Evolutionary conservation across 37 sponge, comb jelly and placozoan species (phyloP).

Genomic region (Ianthella basta): DNA sequence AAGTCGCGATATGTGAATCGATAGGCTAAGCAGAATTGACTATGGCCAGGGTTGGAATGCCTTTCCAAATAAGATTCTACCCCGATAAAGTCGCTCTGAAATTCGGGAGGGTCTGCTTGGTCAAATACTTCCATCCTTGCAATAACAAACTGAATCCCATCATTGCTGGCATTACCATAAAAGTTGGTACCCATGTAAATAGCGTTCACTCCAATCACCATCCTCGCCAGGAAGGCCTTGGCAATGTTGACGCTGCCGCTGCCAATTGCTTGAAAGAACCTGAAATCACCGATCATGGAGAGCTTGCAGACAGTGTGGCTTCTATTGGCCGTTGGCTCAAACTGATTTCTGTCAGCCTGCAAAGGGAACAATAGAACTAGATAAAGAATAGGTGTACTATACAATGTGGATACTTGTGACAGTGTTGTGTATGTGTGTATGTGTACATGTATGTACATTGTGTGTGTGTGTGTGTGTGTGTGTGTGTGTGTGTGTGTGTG

Average conservation of each 20-base stretch:
- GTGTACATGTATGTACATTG: no score
- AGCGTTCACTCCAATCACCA: background rate
- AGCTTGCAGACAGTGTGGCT: conserved; percentile 49
- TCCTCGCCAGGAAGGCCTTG: conserved; percentile 8
- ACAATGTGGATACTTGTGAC: no score
- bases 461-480: no score
- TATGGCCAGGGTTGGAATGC: conserved; percentile 58
- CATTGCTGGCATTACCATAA: conserved; percentile 12
- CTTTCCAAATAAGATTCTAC: conserved; percentile 77
- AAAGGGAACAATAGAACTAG: background rate
- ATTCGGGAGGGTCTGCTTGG: conserved; percentile 9
- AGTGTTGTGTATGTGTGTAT: no score
- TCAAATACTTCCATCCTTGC: conserved; percentile 2
- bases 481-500: no score
- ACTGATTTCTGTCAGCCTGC: background rate
- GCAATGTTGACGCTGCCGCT: background rate
- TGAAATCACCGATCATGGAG: conserved; percentile 45
- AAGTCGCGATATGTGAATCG: conserved; percentile 92
- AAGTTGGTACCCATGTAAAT: conserved; percentile 56
- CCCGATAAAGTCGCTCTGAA: conserved; percentile 55
- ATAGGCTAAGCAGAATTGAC: conserved; percentile 76
- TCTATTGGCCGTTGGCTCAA: background rate
- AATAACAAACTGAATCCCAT: conserved; percentile 64
- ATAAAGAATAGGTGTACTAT: no score
- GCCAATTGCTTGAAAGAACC: conserved; percentile 36